Evolutionary conservation across 2,888 invertebrate genomes (phyloP), one percentile per base, ranked within the genome.

Genomic region (Oasisia sp.): DNA sequence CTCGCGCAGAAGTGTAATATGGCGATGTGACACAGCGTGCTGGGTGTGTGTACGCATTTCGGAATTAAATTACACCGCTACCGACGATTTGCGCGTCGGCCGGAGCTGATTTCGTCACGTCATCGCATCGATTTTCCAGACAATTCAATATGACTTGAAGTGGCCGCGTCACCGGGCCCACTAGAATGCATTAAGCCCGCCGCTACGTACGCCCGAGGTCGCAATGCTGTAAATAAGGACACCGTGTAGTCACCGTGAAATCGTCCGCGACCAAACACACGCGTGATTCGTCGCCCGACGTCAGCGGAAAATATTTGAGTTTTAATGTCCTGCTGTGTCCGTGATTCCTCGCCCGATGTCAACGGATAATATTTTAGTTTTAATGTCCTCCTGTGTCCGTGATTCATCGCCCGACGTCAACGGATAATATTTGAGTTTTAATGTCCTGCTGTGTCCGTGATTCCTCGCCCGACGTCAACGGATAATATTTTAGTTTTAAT

Each of bases 81-180:
- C 74, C n/a, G 27, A 74, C 5, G 19, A 74, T 74, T 74, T 74
- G n/a, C 74, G n/a, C 27, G 74, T 27, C 74, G 19, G 74, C 19
- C 74, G 74, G 74, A 27, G 27, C 27, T 74, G n/a, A n/a, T 74
- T 74, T 74, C 74, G 74, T 74, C 74, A n/a, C 74, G 74, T 74
- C 74, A 74, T n/a, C 27, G 50, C n/a, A 74, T 74, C 74, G 74
- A 74, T 74, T 74, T 74, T 74, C n/a, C 74, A 74, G 74, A 74
- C 74, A 74, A 74, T 74, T 74, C 74, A 74, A 74, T 74, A n/a
- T 74, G 74, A 74, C 27, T 74, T 27, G 74, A 74, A 74, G 74
- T 19, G 74, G 27, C 27, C 19, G 19, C 74, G 7, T 7, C 19
- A 27, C 74, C 0, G n/a, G 14, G 14, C 74, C 27, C 19, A 74